A percentile compares a stretch with the other conserved stretches of the same genome.
Conservation (phyloP, 2,113 vertebrate genomes). For the Lepisosteus osseus region DNA sequence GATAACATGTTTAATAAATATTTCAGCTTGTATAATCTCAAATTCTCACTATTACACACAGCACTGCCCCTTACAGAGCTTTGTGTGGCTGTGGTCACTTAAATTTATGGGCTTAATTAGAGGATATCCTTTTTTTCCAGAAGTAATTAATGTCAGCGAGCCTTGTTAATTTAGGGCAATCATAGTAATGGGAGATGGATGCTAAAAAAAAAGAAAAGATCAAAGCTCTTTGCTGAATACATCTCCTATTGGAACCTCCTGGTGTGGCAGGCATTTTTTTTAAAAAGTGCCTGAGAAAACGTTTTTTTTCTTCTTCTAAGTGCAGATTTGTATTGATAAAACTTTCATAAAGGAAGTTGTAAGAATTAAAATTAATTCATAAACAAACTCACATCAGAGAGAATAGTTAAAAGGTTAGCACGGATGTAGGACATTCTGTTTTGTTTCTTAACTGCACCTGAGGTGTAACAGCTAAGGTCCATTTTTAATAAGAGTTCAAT, state of each 20-base stretch:
- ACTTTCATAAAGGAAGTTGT: slow-evolving; percentile 12
- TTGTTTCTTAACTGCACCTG: no score
- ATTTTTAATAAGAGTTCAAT: no score
- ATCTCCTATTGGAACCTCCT: slow-evolving; percentile 45
- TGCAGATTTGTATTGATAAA: slow-evolving; percentile 41
- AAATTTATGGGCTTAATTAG: slow-evolving; percentile 66
- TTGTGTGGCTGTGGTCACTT: slow-evolving; percentile 53
- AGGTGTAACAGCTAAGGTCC: no score
- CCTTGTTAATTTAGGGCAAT: slow-evolving; percentile 63
- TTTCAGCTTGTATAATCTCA: slow-evolving; percentile 52
- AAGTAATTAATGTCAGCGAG: slow-evolving; percentile 48
- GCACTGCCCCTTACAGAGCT: slow-evolving; percentile 25
- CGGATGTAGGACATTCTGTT: no score
- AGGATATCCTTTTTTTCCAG: slow-evolving; percentile 39
- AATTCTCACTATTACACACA: background rate
- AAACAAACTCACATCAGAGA: background rate
- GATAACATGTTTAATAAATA: slow-evolving; percentile 68
- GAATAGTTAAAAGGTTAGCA: no score
- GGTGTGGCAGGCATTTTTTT: slow-evolving; percentile 19
- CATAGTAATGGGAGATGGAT: slow-evolving; percentile 64
- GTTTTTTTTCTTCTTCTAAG: slow-evolving; percentile 25
- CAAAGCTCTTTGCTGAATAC: slow-evolving; percentile 47
- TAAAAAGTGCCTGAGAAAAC: background rate
- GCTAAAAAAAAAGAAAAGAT: slow-evolving; percentile 54
- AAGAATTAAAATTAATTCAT: slow-evolving; percentile 15